Base-by-base conservation (phyloP, 1,140 invertebrate genomes). In the Drosophila pectinifera region DNA sequence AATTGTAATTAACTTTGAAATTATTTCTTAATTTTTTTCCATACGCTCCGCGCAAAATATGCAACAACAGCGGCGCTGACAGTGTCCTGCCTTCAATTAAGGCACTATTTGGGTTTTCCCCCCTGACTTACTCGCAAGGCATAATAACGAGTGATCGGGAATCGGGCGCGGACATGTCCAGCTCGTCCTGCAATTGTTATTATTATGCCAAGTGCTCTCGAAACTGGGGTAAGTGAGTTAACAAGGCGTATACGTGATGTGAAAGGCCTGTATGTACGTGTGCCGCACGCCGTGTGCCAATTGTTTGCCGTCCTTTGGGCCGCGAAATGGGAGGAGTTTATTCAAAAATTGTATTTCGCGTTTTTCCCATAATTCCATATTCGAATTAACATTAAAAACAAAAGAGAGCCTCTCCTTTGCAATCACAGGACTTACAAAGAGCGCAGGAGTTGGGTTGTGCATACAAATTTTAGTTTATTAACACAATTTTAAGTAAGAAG, bases 1-100 rank as follows among this genome's bases (percentile, higher is more conserved):
- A 78, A 78, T 78, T 78, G 76, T 78, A 78, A 78, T 78, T 78
- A 78, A 78, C 76, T 68, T 57, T 59, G 59, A 78, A 64, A 78
- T 77, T 57, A 77, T 70, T 70, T 78, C 62, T 78, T 78, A 70
- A 62, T 77, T 77, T 55, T 62, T 77, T 56, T 76, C 24, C 48
- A 43, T 28, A 31, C 28, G 28, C 26, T n/a, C 24, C n/a, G 62
- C 36, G n/a, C n/a, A 39, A 38, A 57, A 65, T 48, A 41, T 14
- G 4, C 16, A 22, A 20, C 18, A 14, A 22, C 51, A 18, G 11
- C 7, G 26, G n/a, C 31, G n/a, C 24, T 55, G 11, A 14, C 55
- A 28, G 14, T n/a, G 28, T 18, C 6, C 36, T 28, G 49, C 58
- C 43, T 28, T 26, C 55, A 61, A 70, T 61, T 39, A 59, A 11